Conservation (phyloP, 1,140 invertebrate genomes). For the Andrena cerasifolii region DNA sequence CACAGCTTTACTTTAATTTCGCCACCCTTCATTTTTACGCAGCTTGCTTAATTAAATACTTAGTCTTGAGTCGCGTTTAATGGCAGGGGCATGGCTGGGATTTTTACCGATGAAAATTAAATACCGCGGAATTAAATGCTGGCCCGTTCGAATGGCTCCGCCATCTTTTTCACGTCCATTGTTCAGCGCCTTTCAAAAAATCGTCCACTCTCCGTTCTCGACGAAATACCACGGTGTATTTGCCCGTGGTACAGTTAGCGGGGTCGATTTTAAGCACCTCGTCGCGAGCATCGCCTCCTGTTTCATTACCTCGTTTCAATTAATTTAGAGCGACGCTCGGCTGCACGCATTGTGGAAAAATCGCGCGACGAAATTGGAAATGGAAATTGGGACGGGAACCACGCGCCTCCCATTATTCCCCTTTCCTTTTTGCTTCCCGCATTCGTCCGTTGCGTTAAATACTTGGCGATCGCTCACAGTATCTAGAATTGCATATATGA, state of each 20-base stretch:
- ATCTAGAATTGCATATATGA: too few relatives aligned
- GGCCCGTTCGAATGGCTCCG: neutral
- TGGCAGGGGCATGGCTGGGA: too few relatives aligned
- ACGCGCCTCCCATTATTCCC: neutral
- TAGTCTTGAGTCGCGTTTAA: too few relatives aligned
- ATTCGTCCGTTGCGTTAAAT: neutral
- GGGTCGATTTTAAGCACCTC: conserved; percentile 24
- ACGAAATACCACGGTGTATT: neutral
- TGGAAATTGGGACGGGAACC: conserved; percentile 6
- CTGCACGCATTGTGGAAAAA: conserved; percentile 5
- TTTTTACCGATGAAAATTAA: neutral
- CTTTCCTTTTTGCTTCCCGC: neutral
- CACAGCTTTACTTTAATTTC: neutral
- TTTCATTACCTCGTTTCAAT: conserved; percentile 36
- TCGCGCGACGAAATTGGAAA: conserved; percentile 9
- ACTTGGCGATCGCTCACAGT: too few relatives aligned
- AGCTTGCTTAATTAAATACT: too few relatives aligned
- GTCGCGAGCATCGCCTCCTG: neutral
- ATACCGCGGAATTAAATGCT: neutral
- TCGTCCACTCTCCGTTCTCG: neutral
- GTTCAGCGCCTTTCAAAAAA: neutral
- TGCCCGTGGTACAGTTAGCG: conserved; percentile 1
- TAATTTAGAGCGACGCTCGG: conserved; percentile 20
- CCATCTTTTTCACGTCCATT: neutral
- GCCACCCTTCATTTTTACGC: too few relatives aligned